Evolutionary conservation across 2,113 vertebrate species (phyloP).

Genomic region (Seriola quinqueradiata): DNA sequence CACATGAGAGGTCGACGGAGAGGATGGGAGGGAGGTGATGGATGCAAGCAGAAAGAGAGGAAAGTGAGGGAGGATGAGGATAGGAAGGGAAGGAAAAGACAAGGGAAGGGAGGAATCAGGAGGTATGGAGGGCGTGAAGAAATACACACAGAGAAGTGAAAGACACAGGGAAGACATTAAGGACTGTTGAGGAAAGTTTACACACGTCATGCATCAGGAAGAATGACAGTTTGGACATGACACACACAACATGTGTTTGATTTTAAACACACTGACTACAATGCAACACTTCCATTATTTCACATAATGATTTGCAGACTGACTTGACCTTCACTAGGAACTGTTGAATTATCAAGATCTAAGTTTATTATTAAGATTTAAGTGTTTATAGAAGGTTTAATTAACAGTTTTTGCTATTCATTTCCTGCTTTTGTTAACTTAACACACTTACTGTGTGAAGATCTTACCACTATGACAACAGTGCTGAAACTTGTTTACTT

Average conservation of each 20-base stretch:
- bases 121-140: constrained; percentile 26
- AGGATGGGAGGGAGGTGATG: neutral
- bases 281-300: neutral
- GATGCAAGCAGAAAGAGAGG: constrained; percentile 21
- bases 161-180: constrained; percentile 62
- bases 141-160: constrained; percentile 55
- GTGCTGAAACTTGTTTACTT: neutral
- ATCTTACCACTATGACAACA: neutral
- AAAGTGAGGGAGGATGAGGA: neutral
- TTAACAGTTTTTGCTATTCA: neutral
- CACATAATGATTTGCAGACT: neutral
- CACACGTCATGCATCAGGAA: constrained; percentile 47
- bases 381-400: neutral
- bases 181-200: constrained; percentile 52
- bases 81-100: constrained; percentile 19
- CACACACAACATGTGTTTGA: constrained; percentile 3
- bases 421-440: neutral
- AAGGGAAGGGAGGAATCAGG: constrained; percentile 18
- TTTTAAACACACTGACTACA: constrained; percentile 2
- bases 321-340: too few species aligned
- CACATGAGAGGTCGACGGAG: constrained; percentile 35
- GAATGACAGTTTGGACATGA: constrained; percentile 31
- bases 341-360: neutral
- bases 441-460: neutral
- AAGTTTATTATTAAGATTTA: too few species aligned